Evolutionary conservation across 2,797 vertebrate genomes (phyloP).

Genomic region (Pangasius macronema): DNA sequence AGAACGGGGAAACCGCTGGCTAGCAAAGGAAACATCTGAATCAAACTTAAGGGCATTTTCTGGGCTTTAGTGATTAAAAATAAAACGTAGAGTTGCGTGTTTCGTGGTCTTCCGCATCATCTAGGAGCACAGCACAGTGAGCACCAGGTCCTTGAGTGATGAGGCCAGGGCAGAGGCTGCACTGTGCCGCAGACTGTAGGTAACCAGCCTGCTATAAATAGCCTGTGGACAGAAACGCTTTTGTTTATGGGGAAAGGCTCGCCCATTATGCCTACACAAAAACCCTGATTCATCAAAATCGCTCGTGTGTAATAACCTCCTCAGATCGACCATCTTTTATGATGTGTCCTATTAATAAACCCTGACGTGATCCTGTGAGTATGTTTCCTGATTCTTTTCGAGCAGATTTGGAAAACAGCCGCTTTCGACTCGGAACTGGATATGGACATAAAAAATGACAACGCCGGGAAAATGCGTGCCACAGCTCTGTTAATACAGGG

Average conservation of each 20-base stretch:
- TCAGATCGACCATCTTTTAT: background rate
- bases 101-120: background rate
- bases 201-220: conserved; percentile 52
- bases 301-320: background rate
- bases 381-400: background rate
- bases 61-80: background rate
- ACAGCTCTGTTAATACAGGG: background rate
- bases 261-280: conserved; percentile 62
- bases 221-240: conserved; percentile 50
- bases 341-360: background rate
- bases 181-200: conserved; percentile 56
- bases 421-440: background rate
- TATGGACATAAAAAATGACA: background rate
- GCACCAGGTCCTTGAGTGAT: background rate
- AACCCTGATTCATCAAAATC: conserved; percentile 82
- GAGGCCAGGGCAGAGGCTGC: conserved; percentile 24
- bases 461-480: background rate
- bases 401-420: background rate
- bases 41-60: background rate
- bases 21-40: too few species aligned
- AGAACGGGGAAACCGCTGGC: background rate
- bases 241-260: conserved; percentile 52
- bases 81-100: background rate
- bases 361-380: background rate
- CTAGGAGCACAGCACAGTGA: background rate